Evolutionary conservation across 2,888 invertebrate species (phyloP).

Genomic region (Stenchaetothrips biformis): DNA sequence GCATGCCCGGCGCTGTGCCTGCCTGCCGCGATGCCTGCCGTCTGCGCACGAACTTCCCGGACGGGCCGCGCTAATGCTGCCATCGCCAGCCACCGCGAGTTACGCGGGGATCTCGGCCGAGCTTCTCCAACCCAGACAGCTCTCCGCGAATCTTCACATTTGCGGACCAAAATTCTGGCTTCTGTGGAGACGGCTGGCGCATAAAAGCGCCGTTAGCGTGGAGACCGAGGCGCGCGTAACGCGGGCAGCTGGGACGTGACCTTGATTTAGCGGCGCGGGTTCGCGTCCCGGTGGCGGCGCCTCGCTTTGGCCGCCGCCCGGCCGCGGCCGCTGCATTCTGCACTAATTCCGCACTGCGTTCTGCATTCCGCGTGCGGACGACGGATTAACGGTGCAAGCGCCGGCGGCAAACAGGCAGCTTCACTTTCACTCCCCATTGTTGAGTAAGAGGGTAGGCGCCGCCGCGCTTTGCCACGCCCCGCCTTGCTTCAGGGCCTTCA

Average conservation of each 20-base stretch:
- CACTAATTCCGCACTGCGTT: neutral
- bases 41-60: too few relatives aligned
- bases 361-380: neutral
- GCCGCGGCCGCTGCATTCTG: neutral
- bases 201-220: neutral
- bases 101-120: too few relatives aligned
- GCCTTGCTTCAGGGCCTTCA: neutral
- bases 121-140: too few relatives aligned
- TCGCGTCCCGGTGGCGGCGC: neutral
- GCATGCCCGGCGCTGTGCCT: too few relatives aligned
- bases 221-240: neutral
- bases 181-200: too few relatives aligned
- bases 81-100: too few relatives aligned
- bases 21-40: too few relatives aligned
- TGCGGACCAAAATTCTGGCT: too few relatives aligned
- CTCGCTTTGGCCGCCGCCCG: neutral
- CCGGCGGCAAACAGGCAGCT: neutral
- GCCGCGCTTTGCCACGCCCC: neutral
- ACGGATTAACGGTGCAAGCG: too few relatives aligned
- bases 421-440: slow-evolving; percentile 12
- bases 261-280: neutral
- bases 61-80: too few relatives aligned
- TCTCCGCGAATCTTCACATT: too few relatives aligned
- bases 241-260: neutral
- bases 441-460: neutral